Evolutionary conservation across 2,888 invertebrate genomes (phyloP).

Genomic region (Spisula solida): DNA sequence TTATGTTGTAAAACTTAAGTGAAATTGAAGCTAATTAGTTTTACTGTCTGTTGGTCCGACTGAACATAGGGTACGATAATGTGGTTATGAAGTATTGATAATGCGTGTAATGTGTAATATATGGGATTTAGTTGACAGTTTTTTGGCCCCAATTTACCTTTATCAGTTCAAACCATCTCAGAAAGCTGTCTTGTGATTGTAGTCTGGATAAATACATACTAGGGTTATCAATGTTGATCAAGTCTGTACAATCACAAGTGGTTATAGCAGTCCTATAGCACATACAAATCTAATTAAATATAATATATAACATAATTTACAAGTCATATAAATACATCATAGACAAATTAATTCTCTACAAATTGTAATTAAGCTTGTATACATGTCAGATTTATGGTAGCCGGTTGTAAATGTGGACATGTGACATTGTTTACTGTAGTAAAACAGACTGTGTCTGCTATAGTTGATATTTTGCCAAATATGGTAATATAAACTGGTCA

Average conservation of each 20-base stretch:
- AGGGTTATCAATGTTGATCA: background rate
- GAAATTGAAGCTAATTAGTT: slow-evolving; percentile 32
- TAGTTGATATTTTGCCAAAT: slow-evolving; percentile 11
- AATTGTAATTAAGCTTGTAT: slow-evolving; percentile 15
- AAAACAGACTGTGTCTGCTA: slow-evolving; percentile 3
- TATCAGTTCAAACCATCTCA: background rate
- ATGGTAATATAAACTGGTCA: background rate
- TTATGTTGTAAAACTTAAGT: slow-evolving; percentile 25
- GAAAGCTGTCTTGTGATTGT: background rate
- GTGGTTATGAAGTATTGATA: background rate
- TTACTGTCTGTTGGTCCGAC: background rate
- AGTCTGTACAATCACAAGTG: background rate
- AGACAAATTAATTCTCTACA: slow-evolving; percentile 4
- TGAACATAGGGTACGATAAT: background rate
- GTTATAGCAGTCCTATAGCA: background rate
- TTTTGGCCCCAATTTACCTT: background rate
- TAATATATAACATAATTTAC: background rate
- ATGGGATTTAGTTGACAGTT: background rate
- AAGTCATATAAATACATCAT: background rate
- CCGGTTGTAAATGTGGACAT: slow-evolving; percentile 8
- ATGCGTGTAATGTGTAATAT: background rate
- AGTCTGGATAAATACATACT: background rate
- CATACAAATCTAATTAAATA: slow-evolving; percentile 4
- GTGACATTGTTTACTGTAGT: background rate
- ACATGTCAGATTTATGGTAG: slow-evolving; percentile 8